A percentile compares a stretch with the other conserved stretches of the same genome.
phyloP scores from a whole-genome alignment of 2,113 vertebrate species.

The Blennius ocellaris region DNA sequence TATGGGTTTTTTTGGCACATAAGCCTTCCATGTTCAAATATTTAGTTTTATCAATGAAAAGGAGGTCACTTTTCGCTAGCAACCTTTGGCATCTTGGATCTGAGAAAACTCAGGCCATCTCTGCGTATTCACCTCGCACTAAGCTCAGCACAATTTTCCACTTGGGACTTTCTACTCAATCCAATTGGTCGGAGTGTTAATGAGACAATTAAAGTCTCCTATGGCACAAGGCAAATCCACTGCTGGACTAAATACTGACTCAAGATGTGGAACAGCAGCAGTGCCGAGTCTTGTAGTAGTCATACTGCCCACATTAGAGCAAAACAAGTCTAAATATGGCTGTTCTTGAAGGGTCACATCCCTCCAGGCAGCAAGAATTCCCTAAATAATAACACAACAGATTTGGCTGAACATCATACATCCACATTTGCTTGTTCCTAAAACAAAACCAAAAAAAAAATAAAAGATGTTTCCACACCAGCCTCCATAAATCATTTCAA shows the following conservation, averaged over 20 bases:
- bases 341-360: constrained; percentile 46
- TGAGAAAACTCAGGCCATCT: constrained; percentile 7
- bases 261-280: constrained; percentile 27
- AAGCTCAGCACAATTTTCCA: constrained; percentile 49
- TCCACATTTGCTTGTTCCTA: constrained; percentile 46
- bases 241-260: constrained; percentile 35
- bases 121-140: not conserved
- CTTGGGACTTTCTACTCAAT: constrained; percentile 38
- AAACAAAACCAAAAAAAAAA: not conserved
- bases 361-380: constrained; percentile 36
- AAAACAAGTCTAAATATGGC: constrained; percentile 57
- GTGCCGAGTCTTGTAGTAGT: constrained; percentile 29
- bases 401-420: constrained; percentile 44
- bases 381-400: constrained; percentile 35
- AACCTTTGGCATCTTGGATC: constrained; percentile 11
- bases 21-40: constrained; percentile 2
- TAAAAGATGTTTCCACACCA: constrained; percentile 20
- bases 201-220: constrained; percentile 28
- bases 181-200: constrained; percentile 46
- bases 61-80: constrained; percentile 18
- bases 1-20: constrained; percentile 48
- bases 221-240: constrained; percentile 36
- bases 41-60: constrained; percentile 16
- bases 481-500: constrained; percentile 24
- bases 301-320: constrained; percentile 43